Evolutionary conservation across 2,113 vertebrate genomes (phyloP), one percentile per base, ranked within the genome.

Genomic region (Cercocebus atys): DNA sequence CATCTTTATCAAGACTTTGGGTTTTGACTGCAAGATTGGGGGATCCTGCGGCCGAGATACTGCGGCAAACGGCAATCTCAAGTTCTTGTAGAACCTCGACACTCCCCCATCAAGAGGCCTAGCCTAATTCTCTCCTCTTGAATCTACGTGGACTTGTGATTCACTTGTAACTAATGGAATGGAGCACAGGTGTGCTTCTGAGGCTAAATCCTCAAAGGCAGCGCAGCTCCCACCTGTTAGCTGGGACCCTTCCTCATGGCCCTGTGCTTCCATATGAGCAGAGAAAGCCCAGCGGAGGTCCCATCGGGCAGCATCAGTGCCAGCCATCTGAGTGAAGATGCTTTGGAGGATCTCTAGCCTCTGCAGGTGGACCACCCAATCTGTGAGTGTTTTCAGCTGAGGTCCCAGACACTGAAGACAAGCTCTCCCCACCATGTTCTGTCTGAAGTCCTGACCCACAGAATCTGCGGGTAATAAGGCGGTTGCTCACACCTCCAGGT

Each of bases 281-380:
- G 50, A 4, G 43, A 66, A 1, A 8, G 40, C 30, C 59, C 38
- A 25, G 50, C 14, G 16, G 61, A n/a, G 61, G 38, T 16, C 47
- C 64, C 0, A 4, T 8, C 0, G 2, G 32, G 47, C 40, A 50
- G 83, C 8, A 6, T 22, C 50, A 7, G 43, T 0, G 0, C 11
- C 27, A 38, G 64, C 45, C 68, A 17, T 0, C 16, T 2, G 0
- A 5, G 43, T 0, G 3, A 43, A 64, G 75, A 17, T 12, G 27
- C 35, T 59, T 59, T 68, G 50, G 40, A 38, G 47, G 82, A 20
- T 20, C 27, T 43, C 38, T 55, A 45, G 59, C 64, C 30, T 59
- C 59, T 12, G 25, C 25, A 23, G 55, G 1, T 23, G 73, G 55
- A 8, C 35, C 0, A 10, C 50, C 13, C n/a, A 35, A 47, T 25